Evolutionary conservation across 2,113 vertebrate genomes (phyloP).

Genomic region (Muscicapa adusta): DNA sequence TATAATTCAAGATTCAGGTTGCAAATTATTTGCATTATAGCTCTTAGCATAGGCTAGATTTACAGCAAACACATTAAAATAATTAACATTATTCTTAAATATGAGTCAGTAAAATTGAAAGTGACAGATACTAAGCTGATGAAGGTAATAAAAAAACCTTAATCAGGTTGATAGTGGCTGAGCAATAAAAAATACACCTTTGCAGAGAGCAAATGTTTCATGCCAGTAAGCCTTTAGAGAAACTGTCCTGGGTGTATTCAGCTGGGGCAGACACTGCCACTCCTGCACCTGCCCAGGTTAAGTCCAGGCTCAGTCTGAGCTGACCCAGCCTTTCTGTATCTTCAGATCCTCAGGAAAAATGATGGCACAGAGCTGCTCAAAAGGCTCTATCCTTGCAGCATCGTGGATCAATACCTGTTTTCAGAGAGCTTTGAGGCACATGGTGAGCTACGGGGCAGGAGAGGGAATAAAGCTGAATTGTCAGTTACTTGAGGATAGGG

Average conservation of each 20-base stretch:
- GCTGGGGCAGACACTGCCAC: background rate
- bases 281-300: background rate
- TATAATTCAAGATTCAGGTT: constrained; percentile 6
- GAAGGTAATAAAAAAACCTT: constrained; percentile 43
- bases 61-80: constrained; percentile 54
- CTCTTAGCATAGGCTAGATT: constrained; percentile 23
- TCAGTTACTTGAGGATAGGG: constrained; percentile 29
- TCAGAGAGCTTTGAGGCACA: constrained; percentile 34
- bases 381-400: background rate
- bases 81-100: constrained; percentile 60
- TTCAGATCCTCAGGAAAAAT: constrained; percentile 13
- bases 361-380: background rate
- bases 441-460: background rate
- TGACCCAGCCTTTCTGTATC: background rate
- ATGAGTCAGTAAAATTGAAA: constrained; percentile 47
- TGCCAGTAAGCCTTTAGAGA: background rate
- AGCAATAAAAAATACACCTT: constrained; percentile 40
- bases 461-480: constrained; percentile 50
- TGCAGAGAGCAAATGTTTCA: constrained; percentile 1
- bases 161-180: constrained; percentile 18
- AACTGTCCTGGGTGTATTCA: background rate
- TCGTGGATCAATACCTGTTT: constrained; percentile 56
- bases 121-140: constrained; percentile 39
- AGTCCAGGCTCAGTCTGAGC: background rate
- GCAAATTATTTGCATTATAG: background rate